These are phyloP conservation scores for Uromys caudimaculatus DNA, from an alignment of 2,797 vertebrate genomes.

Conservation along the genomic window DNA sequence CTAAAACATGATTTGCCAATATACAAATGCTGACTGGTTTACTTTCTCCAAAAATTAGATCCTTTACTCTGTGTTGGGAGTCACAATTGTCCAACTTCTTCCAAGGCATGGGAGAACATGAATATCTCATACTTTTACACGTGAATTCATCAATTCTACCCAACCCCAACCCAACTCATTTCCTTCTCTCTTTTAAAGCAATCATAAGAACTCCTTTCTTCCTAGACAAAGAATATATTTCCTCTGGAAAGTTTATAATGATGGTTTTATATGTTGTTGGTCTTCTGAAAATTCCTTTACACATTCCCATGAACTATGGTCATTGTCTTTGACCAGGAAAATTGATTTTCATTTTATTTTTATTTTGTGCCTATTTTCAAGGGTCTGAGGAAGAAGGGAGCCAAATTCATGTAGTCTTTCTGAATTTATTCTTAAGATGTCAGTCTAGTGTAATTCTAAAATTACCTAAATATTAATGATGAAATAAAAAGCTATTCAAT, in stretches of 20 bases:
- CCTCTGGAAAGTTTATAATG: background rate
- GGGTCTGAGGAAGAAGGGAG: background rate
- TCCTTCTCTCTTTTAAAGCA: background rate
- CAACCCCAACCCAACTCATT: background rate
- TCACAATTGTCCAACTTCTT: background rate
- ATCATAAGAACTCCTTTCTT: background rate
- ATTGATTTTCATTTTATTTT: constrained; percentile 21
- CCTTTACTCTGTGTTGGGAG: background rate
- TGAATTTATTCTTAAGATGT: background rate
- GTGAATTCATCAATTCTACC: background rate
- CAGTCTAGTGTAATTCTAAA: constrained; percentile 15
- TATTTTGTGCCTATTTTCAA: constrained; percentile 24
- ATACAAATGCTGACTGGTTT: background rate
- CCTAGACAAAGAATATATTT: background rate
- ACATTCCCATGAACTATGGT: background rate
- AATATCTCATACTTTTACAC: background rate
- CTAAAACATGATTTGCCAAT: background rate
- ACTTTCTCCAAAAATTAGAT: constrained; percentile 19
- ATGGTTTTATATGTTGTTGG: background rate
- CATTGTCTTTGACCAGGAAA: background rate
- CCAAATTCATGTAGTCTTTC: background rate
- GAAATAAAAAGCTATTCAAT: background rate
- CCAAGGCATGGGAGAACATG: background rate
- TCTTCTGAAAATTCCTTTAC: constrained; percentile 43
- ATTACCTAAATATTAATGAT: background rate